Conservation (phyloP, 2,888 invertebrate species). For the Calameuta idolon region DNA sequence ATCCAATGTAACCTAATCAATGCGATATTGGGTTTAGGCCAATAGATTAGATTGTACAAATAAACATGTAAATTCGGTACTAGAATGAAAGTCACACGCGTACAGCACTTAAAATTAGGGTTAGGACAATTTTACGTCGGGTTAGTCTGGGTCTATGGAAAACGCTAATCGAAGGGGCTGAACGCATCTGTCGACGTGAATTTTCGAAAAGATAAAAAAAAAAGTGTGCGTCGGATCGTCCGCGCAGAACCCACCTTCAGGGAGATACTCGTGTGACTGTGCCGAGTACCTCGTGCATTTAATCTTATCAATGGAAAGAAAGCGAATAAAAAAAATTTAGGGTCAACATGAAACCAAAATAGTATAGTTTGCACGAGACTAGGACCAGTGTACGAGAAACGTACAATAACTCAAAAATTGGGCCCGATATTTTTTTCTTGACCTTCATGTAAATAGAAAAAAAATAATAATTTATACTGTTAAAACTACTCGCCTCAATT, state of each 20-base stretch:
- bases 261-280: too few relatives aligned
- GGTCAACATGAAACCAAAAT: background rate
- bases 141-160: background rate
- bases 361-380: too few relatives aligned
- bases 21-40: background rate
- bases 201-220: background rate
- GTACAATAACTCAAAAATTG: too few relatives aligned
- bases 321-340: background rate
- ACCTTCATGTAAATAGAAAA: background rate
- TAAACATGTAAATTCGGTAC: background rate
- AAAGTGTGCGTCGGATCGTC: background rate
- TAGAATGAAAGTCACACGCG: background rate
- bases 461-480: background rate
- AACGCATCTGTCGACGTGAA: background rate
- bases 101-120: background rate
- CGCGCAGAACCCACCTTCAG: background rate
- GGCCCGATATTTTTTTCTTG: background rate
- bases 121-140: background rate
- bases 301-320: background rate
- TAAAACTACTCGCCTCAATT: constrained; percentile 20
- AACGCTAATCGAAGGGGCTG: background rate
- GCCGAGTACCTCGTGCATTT: background rate
- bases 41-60: background rate
- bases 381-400: too few relatives aligned
- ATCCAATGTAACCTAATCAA: background rate